These are phyloP conservation scores for Axis porcinus DNA, from an alignment of 2,113 vertebrate species.

Conservation along the genomic window DNA sequence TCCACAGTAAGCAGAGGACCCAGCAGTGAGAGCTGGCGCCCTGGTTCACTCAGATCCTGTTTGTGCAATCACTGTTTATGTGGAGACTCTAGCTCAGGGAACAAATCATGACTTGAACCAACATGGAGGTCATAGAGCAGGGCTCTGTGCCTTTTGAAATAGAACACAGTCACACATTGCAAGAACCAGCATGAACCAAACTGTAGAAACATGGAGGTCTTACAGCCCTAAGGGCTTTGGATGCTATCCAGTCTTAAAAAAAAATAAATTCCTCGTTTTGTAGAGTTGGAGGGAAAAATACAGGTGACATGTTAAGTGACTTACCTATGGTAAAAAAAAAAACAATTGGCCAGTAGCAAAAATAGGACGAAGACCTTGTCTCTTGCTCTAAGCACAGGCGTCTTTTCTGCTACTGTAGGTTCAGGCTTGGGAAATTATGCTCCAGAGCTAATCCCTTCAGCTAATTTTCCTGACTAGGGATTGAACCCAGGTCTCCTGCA, in stretches of 20 bases:
- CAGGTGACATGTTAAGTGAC: background rate
- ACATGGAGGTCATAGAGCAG: background rate
- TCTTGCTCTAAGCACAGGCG: background rate
- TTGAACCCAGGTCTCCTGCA: background rate
- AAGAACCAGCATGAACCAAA: background rate
- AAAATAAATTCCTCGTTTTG: background rate
- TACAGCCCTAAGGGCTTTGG: background rate
- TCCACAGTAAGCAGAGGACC: conserved; percentile 10
- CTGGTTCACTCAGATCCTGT: background rate
- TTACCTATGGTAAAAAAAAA: background rate
- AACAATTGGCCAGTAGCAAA: background rate
- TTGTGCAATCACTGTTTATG: background rate
- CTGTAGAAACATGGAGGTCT: background rate
- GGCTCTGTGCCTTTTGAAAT: background rate
- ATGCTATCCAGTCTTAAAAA: background rate
- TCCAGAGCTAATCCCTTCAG: background rate
- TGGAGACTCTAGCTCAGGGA: background rate
- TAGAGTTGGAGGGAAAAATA: conserved; percentile 5
- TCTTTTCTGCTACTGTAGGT: background rate
- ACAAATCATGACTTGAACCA: background rate
- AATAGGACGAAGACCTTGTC: background rate
- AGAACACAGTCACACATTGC: background rate
- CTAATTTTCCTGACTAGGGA: background rate
- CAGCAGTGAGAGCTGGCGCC: background rate
- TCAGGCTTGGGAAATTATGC: conserved; percentile 1